Evolutionary conservation across 1,140 invertebrate genomes (phyloP).

Genomic region (Leptinotarsa undecemlineata): DNA sequence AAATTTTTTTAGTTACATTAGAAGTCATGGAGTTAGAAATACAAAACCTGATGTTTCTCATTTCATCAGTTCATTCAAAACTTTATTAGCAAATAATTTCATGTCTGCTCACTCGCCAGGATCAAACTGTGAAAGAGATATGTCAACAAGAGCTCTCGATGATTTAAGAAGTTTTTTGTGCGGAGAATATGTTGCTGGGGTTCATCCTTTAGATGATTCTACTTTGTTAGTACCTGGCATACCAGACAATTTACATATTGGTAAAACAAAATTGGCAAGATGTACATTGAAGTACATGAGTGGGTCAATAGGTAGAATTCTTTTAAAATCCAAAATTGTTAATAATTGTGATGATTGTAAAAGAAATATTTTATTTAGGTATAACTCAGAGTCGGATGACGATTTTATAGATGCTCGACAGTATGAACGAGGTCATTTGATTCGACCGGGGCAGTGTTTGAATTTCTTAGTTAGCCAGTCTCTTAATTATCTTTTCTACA

Average conservation of each 20-base stretch:
- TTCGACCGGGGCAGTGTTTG: not conserved
- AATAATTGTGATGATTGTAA: not conserved
- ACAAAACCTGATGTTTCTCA: constrained; percentile 15
- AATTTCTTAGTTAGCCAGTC: not conserved
- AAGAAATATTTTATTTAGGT: not conserved
- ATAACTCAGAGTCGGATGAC: not conserved
- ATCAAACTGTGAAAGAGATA: constrained; percentile 28
- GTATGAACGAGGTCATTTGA: not conserved
- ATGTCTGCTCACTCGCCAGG: constrained; percentile 25
- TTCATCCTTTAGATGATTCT: not conserved
- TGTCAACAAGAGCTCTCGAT: constrained; percentile 11
- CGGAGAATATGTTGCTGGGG: not conserved
- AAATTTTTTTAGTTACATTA: constrained; percentile 47
- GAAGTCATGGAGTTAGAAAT: constrained; percentile 25
- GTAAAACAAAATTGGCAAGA: not conserved
- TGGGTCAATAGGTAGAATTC: constrained; percentile 4
- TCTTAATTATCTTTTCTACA: not conserved
- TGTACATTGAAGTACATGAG: constrained; percentile 5
- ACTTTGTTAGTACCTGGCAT: not conserved
- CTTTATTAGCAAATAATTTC: constrained; percentile 31
- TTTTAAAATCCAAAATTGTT: not conserved
- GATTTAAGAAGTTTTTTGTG: constrained; percentile 26
- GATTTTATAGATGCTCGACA: not conserved
- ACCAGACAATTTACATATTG: not conserved
- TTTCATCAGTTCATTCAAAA: constrained; percentile 28